Conservation (phyloP, 2,797 vertebrate genomes). For the Galaxias olidus region DNA sequence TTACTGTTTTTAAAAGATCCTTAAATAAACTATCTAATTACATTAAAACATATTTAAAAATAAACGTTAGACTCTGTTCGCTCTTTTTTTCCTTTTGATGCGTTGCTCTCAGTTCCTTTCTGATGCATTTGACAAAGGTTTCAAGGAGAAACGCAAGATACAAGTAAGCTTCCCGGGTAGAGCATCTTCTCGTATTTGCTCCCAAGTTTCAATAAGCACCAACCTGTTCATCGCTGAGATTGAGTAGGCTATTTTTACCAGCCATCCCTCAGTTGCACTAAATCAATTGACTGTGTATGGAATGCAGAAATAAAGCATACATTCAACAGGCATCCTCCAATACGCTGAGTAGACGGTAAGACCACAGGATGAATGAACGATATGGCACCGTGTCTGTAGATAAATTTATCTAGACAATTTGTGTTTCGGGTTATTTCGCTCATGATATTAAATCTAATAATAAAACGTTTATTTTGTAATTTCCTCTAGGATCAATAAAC, state of each 20-base stretch:
- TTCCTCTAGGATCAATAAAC: too few relatives aligned
- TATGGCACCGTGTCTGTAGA: conserved; percentile 24
- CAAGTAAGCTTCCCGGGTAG: conserved; percentile 16
- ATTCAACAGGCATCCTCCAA: conserved; percentile 39
- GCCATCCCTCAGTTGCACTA: conserved; percentile 27
- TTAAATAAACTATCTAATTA: conserved; percentile 30
- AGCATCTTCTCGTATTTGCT: conserved; percentile 46
- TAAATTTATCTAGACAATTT: conserved; percentile 6
- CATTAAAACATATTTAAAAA: conserved; percentile 20
- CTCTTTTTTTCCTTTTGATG: conserved; percentile 20
- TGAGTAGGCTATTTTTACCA: conserved; percentile 41
- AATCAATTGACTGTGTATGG: conserved; percentile 37
- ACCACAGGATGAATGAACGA: conserved; percentile 41
- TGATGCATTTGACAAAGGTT: conserved; percentile 27
- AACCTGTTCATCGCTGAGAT: conserved; percentile 60
- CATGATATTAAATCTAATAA: conserved; percentile 5
- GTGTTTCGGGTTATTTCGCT: too few relatives aligned
- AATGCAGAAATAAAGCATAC: conserved; percentile 39
- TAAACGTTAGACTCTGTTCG: conserved; percentile 9
- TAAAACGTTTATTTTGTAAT: too few relatives aligned
- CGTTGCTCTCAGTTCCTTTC: conserved; percentile 30
- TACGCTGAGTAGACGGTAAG: conserved; percentile 55
- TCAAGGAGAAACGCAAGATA: conserved; percentile 38
- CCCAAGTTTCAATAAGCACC: conserved; percentile 64
- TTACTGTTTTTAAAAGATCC: conserved; percentile 53